Evolutionary conservation across 2,888 invertebrate species (phyloP).

Genomic region (Odontocerum albicorne): DNA sequence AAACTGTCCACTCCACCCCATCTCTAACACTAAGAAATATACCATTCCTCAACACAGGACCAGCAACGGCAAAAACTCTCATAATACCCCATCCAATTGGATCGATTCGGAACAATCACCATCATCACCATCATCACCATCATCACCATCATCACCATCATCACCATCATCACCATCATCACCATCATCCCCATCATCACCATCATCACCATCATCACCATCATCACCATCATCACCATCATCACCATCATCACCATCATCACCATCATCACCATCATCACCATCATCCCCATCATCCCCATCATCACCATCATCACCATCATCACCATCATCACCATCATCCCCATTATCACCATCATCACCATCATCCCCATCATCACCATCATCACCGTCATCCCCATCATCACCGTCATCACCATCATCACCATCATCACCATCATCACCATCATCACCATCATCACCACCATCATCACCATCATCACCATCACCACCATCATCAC

Average conservation of each 20-base stretch:
- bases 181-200: too few relatives aligned
- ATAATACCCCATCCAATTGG: too few relatives aligned
- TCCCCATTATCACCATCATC: neutral
- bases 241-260: neutral
- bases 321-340: neutral
- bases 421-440: neutral
- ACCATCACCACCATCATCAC: neutral
- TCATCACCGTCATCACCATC: too few relatives aligned
- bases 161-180: neutral
- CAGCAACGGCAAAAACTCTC: too few relatives aligned
- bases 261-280: neutral
- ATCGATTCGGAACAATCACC: too few relatives aligned
- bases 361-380: too few relatives aligned
- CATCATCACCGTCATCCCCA: too few relatives aligned
- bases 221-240: neutral
- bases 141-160: neutral
- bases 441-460: neutral
- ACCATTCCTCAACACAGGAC: too few relatives aligned
- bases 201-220: neutral
- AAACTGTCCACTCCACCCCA: too few relatives aligned
- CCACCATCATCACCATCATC: neutral
- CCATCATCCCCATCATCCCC: too few relatives aligned
- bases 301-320: neutral
- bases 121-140: neutral
- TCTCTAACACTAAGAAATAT: too few relatives aligned